A percentile compares a stretch with the other conserved stretches of the same genome.
Conservation (phyloP, 1,140 invertebrate species). For the Drosophila lowei region DNA sequence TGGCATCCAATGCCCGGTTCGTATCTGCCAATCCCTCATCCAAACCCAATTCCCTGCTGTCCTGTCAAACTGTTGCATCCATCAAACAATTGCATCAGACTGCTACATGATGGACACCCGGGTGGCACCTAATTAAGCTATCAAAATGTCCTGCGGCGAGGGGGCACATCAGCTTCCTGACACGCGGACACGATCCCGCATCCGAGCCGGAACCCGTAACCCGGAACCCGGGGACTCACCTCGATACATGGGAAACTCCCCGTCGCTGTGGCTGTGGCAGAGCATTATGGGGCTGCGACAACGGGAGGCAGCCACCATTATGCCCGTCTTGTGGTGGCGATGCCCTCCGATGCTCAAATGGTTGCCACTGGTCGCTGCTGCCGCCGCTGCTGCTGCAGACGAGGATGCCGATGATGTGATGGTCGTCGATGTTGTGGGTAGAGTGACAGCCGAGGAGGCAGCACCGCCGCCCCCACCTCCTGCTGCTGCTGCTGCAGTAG, state of each 20-base stretch:
- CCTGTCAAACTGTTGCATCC: conserved; percentile 41
- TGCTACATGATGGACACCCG: conserved; percentile 7
- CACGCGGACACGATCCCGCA: conserved; percentile 3
- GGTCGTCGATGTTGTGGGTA: conserved; percentile 8
- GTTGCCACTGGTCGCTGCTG: conserved; percentile 21
- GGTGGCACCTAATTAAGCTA: conserved; percentile 52
- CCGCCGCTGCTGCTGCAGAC: conserved; percentile 18
- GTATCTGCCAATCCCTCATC: too few relatives aligned
- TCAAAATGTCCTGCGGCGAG: conserved; percentile 37
- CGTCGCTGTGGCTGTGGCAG: conserved; percentile 91
- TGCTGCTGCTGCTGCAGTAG: conserved; percentile 22
- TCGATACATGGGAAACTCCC: conserved; percentile 90
- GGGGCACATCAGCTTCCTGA: not conserved
- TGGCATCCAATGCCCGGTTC: too few relatives aligned
- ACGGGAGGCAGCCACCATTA: conserved; percentile 81
- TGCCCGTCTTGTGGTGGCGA: conserved; percentile 58
- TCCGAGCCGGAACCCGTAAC: conserved; percentile 1
- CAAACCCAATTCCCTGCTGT: not conserved
- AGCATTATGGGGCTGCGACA: conserved; percentile 89
- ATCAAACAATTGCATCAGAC: conserved; percentile 25
- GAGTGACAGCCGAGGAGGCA: conserved; percentile 9
- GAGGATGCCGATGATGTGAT: conserved; percentile 18
- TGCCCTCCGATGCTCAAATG: conserved; percentile 58
- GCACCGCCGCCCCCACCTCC: too few relatives aligned
- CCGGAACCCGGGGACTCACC: conserved; percentile 58